Evolutionary conservation across 2,888 invertebrate genomes (phyloP).

Genomic region (Agrenia bidenticulata): DNA sequence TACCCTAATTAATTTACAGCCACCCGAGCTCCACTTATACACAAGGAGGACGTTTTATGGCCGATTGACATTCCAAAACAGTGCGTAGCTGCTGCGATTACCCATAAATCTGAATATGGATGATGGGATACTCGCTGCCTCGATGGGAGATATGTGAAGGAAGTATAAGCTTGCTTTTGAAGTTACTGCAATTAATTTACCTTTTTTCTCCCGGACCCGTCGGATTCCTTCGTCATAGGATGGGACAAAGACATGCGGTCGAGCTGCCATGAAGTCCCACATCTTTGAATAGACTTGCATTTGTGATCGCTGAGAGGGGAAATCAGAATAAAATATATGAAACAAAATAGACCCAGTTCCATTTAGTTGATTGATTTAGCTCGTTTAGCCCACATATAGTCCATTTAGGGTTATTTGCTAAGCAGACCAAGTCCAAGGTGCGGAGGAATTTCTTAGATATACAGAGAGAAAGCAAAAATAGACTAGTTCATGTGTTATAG

Average conservation of each 20-base stretch:
- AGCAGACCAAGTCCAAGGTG: neutral
- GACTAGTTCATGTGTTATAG: no score
- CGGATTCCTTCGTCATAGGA: conserved; percentile 80
- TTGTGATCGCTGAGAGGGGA: conserved; percentile 69
- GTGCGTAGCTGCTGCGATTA: no score
- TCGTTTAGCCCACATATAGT: no score
- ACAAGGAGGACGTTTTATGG: no score
- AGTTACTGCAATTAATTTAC: conserved; percentile 61
- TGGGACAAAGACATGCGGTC: conserved; percentile 77
- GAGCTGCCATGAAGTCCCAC: conserved; percentile 89
- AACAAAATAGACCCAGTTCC: no score
- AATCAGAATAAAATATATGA: neutral
- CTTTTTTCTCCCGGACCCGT: conserved; percentile 74
- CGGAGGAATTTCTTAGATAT: neutral
- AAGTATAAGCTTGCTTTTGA: neutral
- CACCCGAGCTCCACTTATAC: no score
- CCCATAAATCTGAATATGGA: no score
- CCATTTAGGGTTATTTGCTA: no score
- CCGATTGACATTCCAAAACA: no score
- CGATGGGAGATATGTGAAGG: no score
- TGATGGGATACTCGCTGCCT: neutral
- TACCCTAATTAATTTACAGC: no score
- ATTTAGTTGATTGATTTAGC: no score
- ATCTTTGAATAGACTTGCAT: conserved; percentile 84
- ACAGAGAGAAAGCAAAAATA: neutral